These are phyloP conservation scores for Typhlichthys eigenmanni DNA, from an alignment of 2,797 vertebrate genomes.

Conservation along the genomic window DNA sequence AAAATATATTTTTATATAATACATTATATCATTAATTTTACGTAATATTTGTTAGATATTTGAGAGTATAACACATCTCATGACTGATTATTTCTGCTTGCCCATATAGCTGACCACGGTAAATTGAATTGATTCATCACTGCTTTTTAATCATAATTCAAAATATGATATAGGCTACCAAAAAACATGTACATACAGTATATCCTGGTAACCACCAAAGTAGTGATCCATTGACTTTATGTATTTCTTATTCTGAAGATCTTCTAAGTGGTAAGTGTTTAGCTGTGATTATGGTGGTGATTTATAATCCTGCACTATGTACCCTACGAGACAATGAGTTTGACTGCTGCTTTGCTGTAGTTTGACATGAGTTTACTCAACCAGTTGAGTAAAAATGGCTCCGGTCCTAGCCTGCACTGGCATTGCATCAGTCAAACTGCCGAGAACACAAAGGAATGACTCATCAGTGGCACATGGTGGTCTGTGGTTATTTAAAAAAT, in stretches of 20 bases:
- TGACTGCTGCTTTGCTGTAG: conserved; percentile 54
- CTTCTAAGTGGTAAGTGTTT: conserved; percentile 71
- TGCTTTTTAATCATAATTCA: conserved; percentile 13
- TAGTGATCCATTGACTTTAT: conserved; percentile 26
- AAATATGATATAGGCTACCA: background rate
- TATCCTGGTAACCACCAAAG: background rate
- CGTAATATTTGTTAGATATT: background rate
- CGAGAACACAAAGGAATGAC: conserved; percentile 50
- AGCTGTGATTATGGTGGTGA: conserved; percentile 15
- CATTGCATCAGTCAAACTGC: conserved; percentile 63
- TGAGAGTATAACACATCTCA: conserved; percentile 7
- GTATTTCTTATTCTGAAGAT: conserved; percentile 59
- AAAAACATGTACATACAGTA: background rate
- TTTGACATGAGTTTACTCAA: conserved; percentile 3
- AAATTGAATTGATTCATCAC: conserved; percentile 45
- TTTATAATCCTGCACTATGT: conserved; percentile 33
- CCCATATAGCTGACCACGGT: conserved; percentile 68
- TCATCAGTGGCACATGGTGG: conserved; percentile 36
- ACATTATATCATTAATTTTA: no score
- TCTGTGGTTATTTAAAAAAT: background rate
- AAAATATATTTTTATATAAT: no score
- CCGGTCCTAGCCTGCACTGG: conserved; percentile 8
- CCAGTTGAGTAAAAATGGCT: conserved; percentile 9
- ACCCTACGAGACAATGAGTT: conserved; percentile 41
- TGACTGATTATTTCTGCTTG: conserved; percentile 49